Base-by-base conservation (phyloP, 2,113 vertebrate genomes). In the Nansenia antarctica region DNA sequence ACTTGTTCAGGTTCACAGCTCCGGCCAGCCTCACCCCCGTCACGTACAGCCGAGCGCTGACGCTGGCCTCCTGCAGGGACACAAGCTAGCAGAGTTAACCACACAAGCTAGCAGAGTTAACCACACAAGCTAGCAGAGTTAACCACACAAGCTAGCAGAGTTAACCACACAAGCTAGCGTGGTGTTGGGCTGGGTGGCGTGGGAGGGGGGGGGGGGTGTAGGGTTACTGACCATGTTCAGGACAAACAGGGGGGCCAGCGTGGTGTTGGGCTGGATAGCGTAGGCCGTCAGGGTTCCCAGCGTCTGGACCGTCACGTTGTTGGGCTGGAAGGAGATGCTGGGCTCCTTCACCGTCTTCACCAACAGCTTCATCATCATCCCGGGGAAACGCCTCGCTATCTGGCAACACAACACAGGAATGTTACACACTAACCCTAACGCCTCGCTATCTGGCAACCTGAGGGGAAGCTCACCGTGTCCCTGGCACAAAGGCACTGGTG, bases 291-390 rank as follows among this genome's bases (percentile, higher is more conserved):
- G 59, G 0, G 82, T 74, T 62, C 63, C 18, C 0, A 5, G 62
- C 8, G 70, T 76, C 67, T 89, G 69, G 20, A 91, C 18, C 0
- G 80, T 91, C 15, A 65, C 9, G 0, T 86, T 90, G 67, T 88
- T 79, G 9, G 86, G 67, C 37, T 85, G 11, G 39, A 91, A 82
- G 3, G 39, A 84, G 42, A 90, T 32, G 3, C 47, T 1, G 0
- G 92, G 91, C 15, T 20, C 52, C 37, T 87, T 82, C 6, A 0
- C 75, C 0, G 67, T 80, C 58, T 88, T 81, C 47, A 92, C 69
- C 75, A 87, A 64, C 29, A 93, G 76, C 49, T 91, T 84, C 82
- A 93, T 84, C 86, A 83, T 77, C 81, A 93, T 70, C 60, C 74
- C 83, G 1, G 92, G 92, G 58, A 85, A 93, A 12, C 32, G 70